phyloP scores from a whole-genome alignment of 2,113 vertebrate species.

The Manacus vitellinus region DNA sequence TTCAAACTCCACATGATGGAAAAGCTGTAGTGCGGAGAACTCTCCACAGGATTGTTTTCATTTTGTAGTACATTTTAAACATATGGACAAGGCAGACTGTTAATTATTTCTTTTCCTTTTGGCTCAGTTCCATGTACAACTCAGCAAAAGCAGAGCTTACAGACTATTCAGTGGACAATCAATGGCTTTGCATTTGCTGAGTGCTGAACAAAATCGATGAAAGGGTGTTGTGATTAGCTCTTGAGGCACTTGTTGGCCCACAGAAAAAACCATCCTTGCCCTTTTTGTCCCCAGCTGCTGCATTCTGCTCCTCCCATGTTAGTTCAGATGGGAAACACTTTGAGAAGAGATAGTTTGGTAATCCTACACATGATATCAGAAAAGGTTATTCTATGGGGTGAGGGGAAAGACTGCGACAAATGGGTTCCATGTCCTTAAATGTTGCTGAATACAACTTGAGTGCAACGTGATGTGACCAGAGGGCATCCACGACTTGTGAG shows the following conservation, averaged over 20 bases:
- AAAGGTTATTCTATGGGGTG: neutral
- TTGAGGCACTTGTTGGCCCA: neutral
- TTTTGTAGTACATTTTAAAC: conserved; percentile 52
- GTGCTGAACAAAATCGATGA: conserved; percentile 34
- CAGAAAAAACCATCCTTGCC: neutral
- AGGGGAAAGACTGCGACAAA: neutral
- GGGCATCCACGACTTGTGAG: neutral
- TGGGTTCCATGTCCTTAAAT: neutral
- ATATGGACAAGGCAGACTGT: conserved; percentile 47
- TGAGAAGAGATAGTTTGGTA: neutral
- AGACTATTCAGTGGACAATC: conserved; percentile 27
- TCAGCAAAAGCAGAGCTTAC: conserved; percentile 46
- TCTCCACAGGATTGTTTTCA: conserved; percentile 60
- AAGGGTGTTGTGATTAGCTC: conserved; percentile 44
- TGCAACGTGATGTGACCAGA: fast-evolving
- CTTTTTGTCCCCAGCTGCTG: neutral
- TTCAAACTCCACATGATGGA: neutral
- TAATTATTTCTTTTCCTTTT: conserved; percentile 65
- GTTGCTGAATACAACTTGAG: neutral
- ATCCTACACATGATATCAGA: neutral
- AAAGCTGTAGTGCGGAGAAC: conserved; percentile 18
- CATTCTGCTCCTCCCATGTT: neutral
- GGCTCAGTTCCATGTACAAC: conserved; percentile 21
- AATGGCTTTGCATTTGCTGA: conserved; percentile 48
- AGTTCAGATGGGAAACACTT: neutral